Evolutionary conservation across 2,888 invertebrate genomes (phyloP).

Genomic region (Acleris sparsana): DNA sequence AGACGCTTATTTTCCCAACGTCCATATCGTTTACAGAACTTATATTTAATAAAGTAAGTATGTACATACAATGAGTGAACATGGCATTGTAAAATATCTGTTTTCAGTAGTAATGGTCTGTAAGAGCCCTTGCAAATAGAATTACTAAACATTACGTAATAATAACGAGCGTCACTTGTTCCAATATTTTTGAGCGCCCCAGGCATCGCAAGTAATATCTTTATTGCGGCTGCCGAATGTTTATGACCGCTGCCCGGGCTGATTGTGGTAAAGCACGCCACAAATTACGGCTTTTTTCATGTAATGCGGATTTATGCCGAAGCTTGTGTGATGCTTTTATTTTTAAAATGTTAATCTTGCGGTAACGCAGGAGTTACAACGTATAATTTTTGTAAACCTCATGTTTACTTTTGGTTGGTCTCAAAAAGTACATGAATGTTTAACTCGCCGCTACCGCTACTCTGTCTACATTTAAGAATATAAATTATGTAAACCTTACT

Average conservation of each 20-base stretch:
- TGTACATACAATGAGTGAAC: no score
- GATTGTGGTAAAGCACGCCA: constrained; percentile 58
- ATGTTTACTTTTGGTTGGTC: no score
- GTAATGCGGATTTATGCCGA: constrained; percentile 46
- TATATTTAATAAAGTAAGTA: no score
- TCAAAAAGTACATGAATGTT: no score
- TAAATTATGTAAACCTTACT: no score
- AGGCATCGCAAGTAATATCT: constrained; percentile 61
- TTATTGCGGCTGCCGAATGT: constrained; percentile 63
- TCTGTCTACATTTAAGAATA: no score
- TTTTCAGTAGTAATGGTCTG: background rate
- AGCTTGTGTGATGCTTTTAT: constrained; percentile 30
- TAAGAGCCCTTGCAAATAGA: background rate
- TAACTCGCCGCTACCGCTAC: no score
- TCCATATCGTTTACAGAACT: no score
- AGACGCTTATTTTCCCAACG: no score
- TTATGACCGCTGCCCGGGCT: constrained; percentile 59
- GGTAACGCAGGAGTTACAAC: no score
- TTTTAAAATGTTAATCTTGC: constrained; percentile 30
- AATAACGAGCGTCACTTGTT: constrained; percentile 11
- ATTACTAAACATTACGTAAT: background rate
- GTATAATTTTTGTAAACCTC: no score
- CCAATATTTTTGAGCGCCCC: constrained; percentile 43
- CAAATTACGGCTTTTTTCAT: constrained; percentile 47
- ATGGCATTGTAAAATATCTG: no score